Evolutionary conservation across 92 coral and sea anemone genomes (phyloP).

Genomic region (Paramuricea clavata): DNA sequence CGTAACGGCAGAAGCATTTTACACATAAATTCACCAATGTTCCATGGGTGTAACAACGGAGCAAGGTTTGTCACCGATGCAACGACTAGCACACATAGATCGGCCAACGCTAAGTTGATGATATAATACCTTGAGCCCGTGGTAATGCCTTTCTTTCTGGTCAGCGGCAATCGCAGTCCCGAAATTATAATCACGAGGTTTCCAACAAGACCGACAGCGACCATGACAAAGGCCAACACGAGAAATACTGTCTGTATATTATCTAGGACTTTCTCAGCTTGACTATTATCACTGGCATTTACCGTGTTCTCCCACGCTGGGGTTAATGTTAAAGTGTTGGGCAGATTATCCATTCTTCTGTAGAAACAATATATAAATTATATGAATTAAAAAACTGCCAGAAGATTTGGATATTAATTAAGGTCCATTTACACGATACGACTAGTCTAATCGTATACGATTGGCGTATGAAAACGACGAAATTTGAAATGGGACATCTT

Average conservation of each 20-base stretch:
- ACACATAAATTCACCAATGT: conserved; percentile 42
- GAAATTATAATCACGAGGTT: conserved; percentile 23
- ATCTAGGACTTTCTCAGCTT: background rate
- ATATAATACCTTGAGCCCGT: conserved; percentile 44
- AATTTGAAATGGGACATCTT: too few relatives aligned
- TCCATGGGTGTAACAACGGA: conserved; percentile 26
- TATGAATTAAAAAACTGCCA: background rate
- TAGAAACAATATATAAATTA: background rate
- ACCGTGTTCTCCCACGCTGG: background rate
- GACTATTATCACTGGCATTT: background rate
- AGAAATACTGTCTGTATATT: conserved; percentile 19
- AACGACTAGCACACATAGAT: conserved; percentile 23
- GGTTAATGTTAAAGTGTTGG: background rate
- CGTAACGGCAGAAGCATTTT: conserved; percentile 38
- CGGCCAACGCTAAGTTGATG: conserved; percentile 41
- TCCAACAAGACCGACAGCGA: conserved; percentile 45
- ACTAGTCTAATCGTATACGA: too few relatives aligned
- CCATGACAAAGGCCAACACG: conserved; percentile 43
- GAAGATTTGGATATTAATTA: too few relatives aligned
- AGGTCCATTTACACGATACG: too few relatives aligned
- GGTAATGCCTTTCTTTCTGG: conserved; percentile 45
- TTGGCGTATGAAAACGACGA: too few relatives aligned
- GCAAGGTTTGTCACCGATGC: conserved; percentile 37
- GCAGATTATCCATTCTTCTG: background rate
- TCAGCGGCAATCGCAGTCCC: conserved; percentile 38